These are phyloP conservation scores for Oplegnathus fasciatus DNA, from an alignment of 2,113 vertebrate genomes.

Conservation along the genomic window DNA sequence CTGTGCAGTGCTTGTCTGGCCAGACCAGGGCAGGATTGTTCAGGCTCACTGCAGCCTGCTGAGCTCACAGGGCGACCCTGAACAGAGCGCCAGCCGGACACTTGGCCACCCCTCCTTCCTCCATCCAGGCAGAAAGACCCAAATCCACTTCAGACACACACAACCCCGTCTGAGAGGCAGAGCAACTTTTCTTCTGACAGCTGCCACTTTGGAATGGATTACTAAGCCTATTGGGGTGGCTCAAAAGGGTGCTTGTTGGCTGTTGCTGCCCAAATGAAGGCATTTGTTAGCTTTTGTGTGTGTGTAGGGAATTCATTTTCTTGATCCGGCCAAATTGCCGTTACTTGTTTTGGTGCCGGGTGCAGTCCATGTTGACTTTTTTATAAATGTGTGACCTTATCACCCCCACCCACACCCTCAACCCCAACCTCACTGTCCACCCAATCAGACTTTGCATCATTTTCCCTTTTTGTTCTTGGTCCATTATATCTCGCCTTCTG, in stretches of 20 bases:
- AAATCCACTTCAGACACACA: conserved; percentile 80
- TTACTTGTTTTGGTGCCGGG: conserved; percentile 43
- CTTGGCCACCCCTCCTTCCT: conserved; percentile 73
- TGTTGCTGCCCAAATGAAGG: conserved; percentile 77
- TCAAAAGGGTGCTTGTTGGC: conserved; percentile 77
- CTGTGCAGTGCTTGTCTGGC: conserved; percentile 66
- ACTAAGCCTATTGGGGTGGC: conserved; percentile 79
- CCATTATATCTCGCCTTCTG: conserved; percentile 39
- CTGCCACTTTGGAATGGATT: conserved; percentile 86
- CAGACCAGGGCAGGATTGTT: conserved; percentile 80
- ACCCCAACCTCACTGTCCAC: conserved; percentile 8
- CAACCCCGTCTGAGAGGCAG: conserved; percentile 76
- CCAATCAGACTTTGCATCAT: conserved; percentile 25
- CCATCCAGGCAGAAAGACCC: conserved; percentile 74
- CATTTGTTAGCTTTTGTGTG: conserved; percentile 77
- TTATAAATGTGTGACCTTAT: conserved; percentile 28
- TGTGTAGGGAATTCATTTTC: conserved; percentile 59
- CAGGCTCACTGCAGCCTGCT: conserved; percentile 80
- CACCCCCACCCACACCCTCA: not conserved
- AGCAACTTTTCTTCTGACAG: conserved; percentile 85
- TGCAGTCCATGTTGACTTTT: conserved; percentile 35
- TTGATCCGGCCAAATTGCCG: conserved; percentile 53
- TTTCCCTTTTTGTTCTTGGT: conserved; percentile 35
- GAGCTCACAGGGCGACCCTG: conserved; percentile 76
- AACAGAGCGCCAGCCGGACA: conserved; percentile 79